Evolutionary conservation across 2,797 vertebrate species (phyloP).

Genomic region (Neopelma chrysocephalum): DNA sequence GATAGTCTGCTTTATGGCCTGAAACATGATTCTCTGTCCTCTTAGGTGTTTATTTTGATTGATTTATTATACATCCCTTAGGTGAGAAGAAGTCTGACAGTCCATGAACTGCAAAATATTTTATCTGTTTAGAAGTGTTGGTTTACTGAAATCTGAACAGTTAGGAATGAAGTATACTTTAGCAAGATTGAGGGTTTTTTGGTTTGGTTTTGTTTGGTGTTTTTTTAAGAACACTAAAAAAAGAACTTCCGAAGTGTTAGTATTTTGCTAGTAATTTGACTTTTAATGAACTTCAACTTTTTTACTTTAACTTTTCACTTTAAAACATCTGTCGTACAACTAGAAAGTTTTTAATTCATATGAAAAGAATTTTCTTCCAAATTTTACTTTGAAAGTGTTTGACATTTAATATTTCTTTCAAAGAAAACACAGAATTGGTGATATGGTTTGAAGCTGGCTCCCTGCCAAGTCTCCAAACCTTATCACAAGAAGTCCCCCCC

Average conservation of each 20-base stretch:
- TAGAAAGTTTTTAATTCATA: neutral
- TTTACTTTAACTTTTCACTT: neutral
- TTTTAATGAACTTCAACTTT: neutral
- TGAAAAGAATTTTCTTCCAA: neutral
- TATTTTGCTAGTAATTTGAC: neutral
- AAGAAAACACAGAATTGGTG: neutral
- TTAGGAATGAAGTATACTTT: neutral
- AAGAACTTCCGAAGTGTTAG: neutral
- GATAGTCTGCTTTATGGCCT: neutral
- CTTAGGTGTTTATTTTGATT: neutral
- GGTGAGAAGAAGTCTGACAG: neutral
- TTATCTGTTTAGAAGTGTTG: neutral
- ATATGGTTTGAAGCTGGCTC: too few relatives aligned
- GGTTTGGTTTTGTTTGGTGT: neutral
- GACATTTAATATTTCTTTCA: neutral
- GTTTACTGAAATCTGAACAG: neutral
- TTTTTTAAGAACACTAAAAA: neutral
- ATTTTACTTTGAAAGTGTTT: neutral
- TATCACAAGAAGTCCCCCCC: too few relatives aligned
- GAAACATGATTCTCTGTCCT: neutral
- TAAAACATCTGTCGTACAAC: neutral
- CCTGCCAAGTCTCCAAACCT: too few relatives aligned
- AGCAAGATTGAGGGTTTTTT: neutral
- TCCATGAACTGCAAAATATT: neutral
- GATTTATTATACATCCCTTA: neutral